These are phyloP conservation scores for Necrosyrtes monachus DNA, from an alignment of 2,797 vertebrate genomes.

Conservation along the genomic window DNA sequence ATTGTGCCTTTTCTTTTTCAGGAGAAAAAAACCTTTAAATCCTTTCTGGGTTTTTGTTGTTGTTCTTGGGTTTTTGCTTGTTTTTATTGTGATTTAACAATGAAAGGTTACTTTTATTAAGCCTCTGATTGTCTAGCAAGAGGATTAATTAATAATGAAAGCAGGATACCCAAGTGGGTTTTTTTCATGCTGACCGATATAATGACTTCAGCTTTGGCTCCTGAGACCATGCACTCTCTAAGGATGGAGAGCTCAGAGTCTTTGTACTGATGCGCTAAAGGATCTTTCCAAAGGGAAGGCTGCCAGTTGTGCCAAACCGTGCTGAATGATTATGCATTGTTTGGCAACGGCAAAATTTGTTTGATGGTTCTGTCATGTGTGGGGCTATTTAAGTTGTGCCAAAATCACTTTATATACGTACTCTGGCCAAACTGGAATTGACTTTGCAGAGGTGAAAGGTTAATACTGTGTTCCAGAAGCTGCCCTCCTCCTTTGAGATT, in stretches of 20 bases:
- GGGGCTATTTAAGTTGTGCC: slow-evolving; percentile 42
- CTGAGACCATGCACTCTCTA: not conserved
- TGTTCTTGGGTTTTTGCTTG: not conserved
- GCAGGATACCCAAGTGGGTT: not conserved
- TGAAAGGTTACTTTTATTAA: not conserved
- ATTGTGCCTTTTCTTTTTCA: not conserved
- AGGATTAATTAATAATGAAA: slow-evolving; percentile 31
- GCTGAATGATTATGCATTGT: slow-evolving; percentile 51
- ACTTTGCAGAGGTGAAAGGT: slow-evolving; percentile 58
- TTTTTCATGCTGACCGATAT: not conserved
- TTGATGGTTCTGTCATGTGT: slow-evolving; percentile 53
- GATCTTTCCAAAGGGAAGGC: slow-evolving; percentile 26
- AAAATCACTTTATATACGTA: slow-evolving; percentile 38
- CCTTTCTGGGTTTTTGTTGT: not conserved
- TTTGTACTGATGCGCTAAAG: slow-evolving; percentile 35
- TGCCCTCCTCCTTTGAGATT: slow-evolving; percentile 41
- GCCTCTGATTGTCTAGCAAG: not conserved
- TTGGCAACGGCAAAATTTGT: slow-evolving; percentile 32
- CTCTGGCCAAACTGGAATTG: slow-evolving; percentile 51
- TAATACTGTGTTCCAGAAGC: slow-evolving; percentile 50
- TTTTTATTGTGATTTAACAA: not conserved
- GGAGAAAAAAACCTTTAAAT: not conserved
- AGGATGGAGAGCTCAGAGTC: slow-evolving; percentile 6
- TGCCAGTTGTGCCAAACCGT: slow-evolving; percentile 52
- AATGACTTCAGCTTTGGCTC: slow-evolving; percentile 30